Evolutionary conservation across 2,888 invertebrate genomes (phyloP).

Genomic region (Drosophila cracens): DNA sequence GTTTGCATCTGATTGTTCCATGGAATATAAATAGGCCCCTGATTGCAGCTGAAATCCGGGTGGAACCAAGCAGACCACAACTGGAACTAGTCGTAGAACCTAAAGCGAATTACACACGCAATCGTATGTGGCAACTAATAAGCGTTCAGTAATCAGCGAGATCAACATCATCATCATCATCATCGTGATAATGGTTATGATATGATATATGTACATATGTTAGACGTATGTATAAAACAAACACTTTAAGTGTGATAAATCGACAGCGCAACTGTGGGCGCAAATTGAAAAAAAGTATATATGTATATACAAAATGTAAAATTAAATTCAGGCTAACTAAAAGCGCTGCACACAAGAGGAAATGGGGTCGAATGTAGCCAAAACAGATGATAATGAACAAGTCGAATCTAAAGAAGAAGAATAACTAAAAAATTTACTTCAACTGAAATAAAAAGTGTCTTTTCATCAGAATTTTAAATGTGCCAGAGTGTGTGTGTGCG

Average conservation of each 20-base stretch:
- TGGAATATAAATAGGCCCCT: constrained; percentile 52
- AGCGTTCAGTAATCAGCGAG: constrained; percentile 58
- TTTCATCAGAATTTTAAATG: constrained; percentile 80
- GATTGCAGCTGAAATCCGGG: constrained; percentile 39
- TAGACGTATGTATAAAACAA: not conserved
- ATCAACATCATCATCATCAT: constrained; percentile 24
- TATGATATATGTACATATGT: constrained; percentile 38
- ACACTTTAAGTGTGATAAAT: constrained; percentile 74
- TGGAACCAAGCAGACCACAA: constrained; percentile 23
- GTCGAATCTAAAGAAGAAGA: constrained; percentile 2
- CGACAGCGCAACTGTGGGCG: constrained; percentile 61
- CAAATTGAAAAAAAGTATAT: constrained; percentile 8
- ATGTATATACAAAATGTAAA: constrained; percentile 19
- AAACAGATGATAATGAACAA: constrained; percentile 8
- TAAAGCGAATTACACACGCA: constrained; percentile 57
- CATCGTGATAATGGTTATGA: constrained; percentile 31
- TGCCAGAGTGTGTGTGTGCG: constrained; percentile 37
- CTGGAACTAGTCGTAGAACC: constrained; percentile 6
- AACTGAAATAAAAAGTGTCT: constrained; percentile 72
- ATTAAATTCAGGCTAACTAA: constrained; percentile 6
- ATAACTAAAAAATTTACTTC: constrained; percentile 38
- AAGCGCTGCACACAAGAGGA: constrained; percentile 4
- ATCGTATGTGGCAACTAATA: constrained; percentile 64
- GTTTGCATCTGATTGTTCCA: constrained; percentile 27
- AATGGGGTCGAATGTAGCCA: constrained; percentile 15